Percentiles rank a stretch among this genome's conserved stretches.
These are phyloP conservation scores for Steinernema carpocapsae DNA, from an alignment of 2,888 invertebrate species.

Conservation along the genomic window DNA sequence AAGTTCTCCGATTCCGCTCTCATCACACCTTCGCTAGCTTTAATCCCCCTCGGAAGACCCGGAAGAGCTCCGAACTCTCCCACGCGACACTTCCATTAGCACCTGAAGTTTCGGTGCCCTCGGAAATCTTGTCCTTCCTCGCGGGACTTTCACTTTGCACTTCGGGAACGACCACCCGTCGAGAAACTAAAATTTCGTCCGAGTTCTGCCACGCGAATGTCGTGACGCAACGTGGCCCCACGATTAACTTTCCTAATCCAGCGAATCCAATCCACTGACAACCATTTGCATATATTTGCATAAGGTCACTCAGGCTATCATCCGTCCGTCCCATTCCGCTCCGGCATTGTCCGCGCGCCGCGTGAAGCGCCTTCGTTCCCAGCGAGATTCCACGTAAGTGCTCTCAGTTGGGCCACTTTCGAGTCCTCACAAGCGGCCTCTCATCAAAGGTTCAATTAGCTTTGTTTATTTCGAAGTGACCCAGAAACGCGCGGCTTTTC, in stretches of 20 bases:
- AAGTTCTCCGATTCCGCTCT: background rate
- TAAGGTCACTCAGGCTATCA: slow-evolving; percentile 10
- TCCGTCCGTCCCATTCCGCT: no score
- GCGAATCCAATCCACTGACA: slow-evolving; percentile 9
- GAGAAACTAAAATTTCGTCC: background rate
- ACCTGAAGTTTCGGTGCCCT: background rate
- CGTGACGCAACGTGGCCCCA: slow-evolving; percentile 31
- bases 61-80: slow-evolving; percentile 11
- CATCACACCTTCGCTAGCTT: background rate
- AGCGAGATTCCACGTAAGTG: background rate
- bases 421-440: background rate
- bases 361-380: background rate
- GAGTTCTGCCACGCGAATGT: slow-evolving; percentile 11
- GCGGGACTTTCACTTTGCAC: slow-evolving; percentile 4
- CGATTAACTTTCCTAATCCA: slow-evolving; percentile 33
- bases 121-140: slow-evolving; percentile 2
- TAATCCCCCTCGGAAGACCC: slow-evolving; percentile 27
- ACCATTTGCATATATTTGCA: slow-evolving; percentile 24
- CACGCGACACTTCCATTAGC: slow-evolving; percentile 21
- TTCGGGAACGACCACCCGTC: slow-evolving; percentile 14
- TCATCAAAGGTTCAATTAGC: slow-evolving; percentile 9
- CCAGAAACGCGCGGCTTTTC: background rate
- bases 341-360: background rate
- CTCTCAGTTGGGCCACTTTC: background rate
- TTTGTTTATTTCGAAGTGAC: background rate